phyloP scores from a whole-genome alignment of 2,888 invertebrate genomes.

The Morpho helenor region DNA sequence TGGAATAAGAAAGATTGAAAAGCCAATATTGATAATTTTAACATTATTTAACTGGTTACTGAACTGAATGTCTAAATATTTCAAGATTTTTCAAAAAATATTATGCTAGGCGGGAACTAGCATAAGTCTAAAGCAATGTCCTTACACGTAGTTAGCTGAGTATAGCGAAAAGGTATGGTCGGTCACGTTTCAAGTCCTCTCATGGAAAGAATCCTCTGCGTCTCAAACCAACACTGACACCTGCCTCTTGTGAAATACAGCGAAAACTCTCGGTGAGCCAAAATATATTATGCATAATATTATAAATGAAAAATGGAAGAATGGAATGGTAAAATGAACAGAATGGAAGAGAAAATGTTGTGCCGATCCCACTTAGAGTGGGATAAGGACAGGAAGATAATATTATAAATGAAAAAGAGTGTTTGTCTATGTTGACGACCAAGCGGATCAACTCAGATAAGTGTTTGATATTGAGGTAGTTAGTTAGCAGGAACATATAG shows the following conservation, averaged over 20 bases:
- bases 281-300: slow-evolving; percentile 1
- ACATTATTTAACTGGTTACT: too few relatives aligned
- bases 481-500: too few relatives aligned
- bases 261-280: slow-evolving; percentile 2
- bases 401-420: not conserved
- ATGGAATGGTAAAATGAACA: too few relatives aligned
- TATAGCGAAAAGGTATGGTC: slow-evolving; percentile 20
- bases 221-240: slow-evolving; percentile 21
- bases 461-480: too few relatives aligned
- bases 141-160: slow-evolving; percentile 20
- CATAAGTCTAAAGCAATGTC: slow-evolving; percentile 12
- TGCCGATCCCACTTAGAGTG: too few relatives aligned
- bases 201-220: slow-evolving; percentile 21
- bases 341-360: too few relatives aligned
- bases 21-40: too few relatives aligned
- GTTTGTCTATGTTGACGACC: not conserved
- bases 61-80: too few relatives aligned
- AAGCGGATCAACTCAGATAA: not conserved
- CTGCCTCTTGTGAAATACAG: slow-evolving; percentile 4
- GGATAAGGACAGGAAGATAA: too few relatives aligned
- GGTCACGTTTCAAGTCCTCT: slow-evolving; percentile 26
- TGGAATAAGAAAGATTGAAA: too few relatives aligned
- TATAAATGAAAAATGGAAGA: not conserved
- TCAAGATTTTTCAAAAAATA: too few relatives aligned
- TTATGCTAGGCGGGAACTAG: not conserved